phyloP scores from a whole-genome alignment of 2,888 invertebrate species.

The Aspidapion aeneum region DNA sequence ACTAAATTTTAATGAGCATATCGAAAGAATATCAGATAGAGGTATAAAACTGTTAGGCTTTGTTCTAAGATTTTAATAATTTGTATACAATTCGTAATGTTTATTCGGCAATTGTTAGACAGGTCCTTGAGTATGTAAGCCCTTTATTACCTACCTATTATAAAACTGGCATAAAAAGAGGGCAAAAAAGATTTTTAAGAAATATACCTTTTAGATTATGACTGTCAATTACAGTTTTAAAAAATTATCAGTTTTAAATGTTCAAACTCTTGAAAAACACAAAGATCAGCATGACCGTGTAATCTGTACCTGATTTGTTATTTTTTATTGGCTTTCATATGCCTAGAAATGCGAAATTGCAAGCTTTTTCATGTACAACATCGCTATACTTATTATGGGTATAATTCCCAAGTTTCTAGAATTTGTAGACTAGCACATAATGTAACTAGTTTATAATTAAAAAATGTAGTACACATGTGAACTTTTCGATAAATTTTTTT shows the following conservation, averaged over 20 bases:
- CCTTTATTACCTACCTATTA: not conserved
- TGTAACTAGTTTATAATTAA: not conserved
- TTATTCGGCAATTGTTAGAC: not conserved
- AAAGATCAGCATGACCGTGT: not conserved
- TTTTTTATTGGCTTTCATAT: not conserved
- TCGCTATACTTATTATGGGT: not conserved
- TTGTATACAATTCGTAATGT: too few relatives aligned
- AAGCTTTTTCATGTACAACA: not conserved
- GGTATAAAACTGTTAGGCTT: not conserved
- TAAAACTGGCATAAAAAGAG: not conserved
- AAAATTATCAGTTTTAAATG: not conserved
- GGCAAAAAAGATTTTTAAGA: not conserved
- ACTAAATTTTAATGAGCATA: not conserved
- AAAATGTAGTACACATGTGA: too few relatives aligned
- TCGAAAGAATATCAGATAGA: not conserved
- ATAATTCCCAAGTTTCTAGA: not conserved
- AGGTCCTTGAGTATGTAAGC: not conserved
- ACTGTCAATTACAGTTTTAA: not conserved
- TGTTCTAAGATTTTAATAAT: not conserved
- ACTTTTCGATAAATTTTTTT: too few relatives aligned
- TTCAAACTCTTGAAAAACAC: not conserved
- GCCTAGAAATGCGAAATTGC: not conserved
- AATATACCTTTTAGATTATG: not conserved
- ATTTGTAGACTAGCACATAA: not conserved
- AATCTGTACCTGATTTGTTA: not conserved